Conservation (phyloP, 1,140 invertebrate species). For the Aricia agestis region DNA sequence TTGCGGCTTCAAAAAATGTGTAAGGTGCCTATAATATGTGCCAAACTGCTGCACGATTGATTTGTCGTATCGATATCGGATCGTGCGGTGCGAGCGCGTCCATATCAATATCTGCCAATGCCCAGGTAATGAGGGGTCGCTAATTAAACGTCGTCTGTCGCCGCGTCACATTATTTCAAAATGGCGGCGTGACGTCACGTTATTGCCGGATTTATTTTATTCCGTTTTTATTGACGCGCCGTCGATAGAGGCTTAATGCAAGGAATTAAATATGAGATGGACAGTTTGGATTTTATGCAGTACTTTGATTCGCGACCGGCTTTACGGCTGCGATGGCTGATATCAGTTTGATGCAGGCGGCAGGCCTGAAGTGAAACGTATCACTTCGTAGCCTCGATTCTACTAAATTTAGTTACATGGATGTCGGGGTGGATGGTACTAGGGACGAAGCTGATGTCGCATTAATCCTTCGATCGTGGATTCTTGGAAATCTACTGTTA, state of each 20-base stretch:
- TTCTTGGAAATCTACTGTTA: no score
- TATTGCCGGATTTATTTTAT: constrained; percentile 36
- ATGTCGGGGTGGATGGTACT: no score
- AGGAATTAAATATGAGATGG: constrained; percentile 13
- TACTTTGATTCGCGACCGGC: background rate
- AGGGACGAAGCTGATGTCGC: no score
- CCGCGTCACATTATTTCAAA: constrained; percentile 65
- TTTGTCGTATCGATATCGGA: constrained; percentile 30
- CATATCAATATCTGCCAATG: constrained; percentile 66
- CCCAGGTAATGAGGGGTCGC: constrained; percentile 69
- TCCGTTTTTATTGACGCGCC: constrained; percentile 30
- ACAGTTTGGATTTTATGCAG: constrained; percentile 3
- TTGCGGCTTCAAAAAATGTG: no score
- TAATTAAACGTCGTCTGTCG: constrained; percentile 72
- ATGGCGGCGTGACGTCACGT: constrained; percentile 39
- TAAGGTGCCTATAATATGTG: constrained; percentile 1
- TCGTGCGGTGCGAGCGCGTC: constrained; percentile 33
- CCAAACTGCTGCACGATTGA: background rate
- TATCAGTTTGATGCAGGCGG: background rate
- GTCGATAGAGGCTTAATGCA: constrained; percentile 17
- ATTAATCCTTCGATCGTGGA: no score
- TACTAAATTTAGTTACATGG: no score
- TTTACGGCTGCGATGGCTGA: background rate
- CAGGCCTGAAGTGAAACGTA: background rate
- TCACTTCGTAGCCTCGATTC: no score